phyloP scores from a whole-genome alignment of 2,888 invertebrate genomes.

The Parochlus steinenii region DNA sequence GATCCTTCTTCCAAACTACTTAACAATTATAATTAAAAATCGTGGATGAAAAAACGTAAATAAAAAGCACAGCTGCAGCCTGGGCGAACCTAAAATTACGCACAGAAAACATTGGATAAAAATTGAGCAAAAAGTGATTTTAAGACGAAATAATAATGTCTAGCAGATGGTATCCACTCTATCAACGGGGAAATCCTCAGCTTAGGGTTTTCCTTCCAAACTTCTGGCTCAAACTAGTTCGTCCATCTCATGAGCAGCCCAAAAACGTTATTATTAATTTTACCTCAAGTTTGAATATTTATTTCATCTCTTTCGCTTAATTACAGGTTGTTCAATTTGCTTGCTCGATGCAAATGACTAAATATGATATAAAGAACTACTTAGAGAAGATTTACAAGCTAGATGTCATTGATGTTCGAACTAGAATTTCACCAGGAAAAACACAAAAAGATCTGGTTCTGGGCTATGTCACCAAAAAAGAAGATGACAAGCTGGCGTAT shows the following conservation, averaged over 20 bases:
- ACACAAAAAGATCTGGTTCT: slow-evolving; percentile 40
- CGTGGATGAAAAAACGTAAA: too few species aligned
- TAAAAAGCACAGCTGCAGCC: too few species aligned
- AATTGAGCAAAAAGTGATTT: slow-evolving; percentile 1
- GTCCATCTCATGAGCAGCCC: slow-evolving; percentile 47
- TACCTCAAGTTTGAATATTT: neutral
- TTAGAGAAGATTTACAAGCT: slow-evolving; percentile 89
- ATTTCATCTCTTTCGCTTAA: neutral
- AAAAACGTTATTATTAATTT: slow-evolving; percentile 43
- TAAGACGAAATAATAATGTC: slow-evolving; percentile 21
- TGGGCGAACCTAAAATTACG: too few species aligned
- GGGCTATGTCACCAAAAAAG: slow-evolving; percentile 60
- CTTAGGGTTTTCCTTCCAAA: slow-evolving; percentile 83
- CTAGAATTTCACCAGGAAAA: slow-evolving; percentile 53
- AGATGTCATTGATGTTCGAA: slow-evolving; percentile 59
- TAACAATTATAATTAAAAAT: too few species aligned
- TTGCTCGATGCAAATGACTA: slow-evolving; percentile 90
- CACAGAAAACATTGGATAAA: neutral
- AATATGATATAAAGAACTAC: slow-evolving; percentile 77
- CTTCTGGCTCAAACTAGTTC: slow-evolving; percentile 90
- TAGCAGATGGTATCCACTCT: slow-evolving; percentile 63
- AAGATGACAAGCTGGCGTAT: slow-evolving; percentile 67
- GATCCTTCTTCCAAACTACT: too few species aligned
- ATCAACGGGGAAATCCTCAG: slow-evolving; percentile 87
- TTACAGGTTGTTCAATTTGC: slow-evolving; percentile 58